Conservation (phyloP, 2,113 vertebrate genomes). For the Strigops habroptila region DNA sequence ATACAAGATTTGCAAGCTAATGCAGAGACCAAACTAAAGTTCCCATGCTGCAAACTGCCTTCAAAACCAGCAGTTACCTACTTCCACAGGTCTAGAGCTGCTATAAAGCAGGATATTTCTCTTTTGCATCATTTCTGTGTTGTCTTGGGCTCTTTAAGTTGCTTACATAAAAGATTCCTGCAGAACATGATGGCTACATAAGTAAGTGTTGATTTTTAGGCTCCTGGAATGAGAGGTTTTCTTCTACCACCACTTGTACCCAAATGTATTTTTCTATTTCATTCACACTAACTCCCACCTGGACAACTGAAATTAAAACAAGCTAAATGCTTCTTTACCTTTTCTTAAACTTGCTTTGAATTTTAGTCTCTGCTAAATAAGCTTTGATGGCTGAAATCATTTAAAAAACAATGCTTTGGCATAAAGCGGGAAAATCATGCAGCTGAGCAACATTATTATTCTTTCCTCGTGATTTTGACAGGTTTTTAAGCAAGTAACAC, state of each 20-base stretch:
- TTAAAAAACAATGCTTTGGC: background rate
- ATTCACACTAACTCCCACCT: background rate
- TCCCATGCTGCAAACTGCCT: background rate
- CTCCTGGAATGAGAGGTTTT: no score
- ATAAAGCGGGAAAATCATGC: background rate
- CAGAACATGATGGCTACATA: background rate
- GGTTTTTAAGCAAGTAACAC: background rate
- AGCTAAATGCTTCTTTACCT: background rate
- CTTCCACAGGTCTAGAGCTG: background rate
- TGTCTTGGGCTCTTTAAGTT: background rate
- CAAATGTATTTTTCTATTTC: background rate
- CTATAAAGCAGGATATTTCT: background rate
- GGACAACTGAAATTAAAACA: background rate
- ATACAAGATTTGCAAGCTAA: background rate
- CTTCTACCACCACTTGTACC: background rate
- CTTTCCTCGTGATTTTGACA: constrained; percentile 2
- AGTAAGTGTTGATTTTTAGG: background rate
- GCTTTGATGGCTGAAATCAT: background rate
- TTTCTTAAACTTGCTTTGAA: background rate
- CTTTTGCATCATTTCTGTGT: background rate
- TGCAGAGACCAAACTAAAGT: background rate
- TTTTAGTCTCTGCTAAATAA: background rate
- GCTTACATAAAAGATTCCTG: background rate
- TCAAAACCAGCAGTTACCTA: background rate
- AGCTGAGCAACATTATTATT: background rate